phyloP scores from a whole-genome alignment of 1,140 invertebrate genomes.

The Drosophila micromelanica region DNA sequence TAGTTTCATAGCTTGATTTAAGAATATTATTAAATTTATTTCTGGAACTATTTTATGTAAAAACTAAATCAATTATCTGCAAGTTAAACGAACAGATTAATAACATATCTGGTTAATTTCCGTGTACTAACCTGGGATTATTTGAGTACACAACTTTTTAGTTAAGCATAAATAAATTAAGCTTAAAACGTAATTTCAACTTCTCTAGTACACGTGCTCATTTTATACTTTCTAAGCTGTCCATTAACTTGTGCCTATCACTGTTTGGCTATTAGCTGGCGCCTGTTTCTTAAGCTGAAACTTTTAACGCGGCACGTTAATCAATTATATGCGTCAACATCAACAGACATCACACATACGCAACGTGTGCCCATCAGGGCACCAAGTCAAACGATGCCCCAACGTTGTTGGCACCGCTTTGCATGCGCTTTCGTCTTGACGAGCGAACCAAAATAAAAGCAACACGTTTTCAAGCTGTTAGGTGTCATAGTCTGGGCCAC shows the following conservation, averaged over 20 bases:
- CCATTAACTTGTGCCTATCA: conserved; percentile 10
- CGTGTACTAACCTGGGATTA: no score
- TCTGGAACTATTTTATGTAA: no score
- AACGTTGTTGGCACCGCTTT: conserved; percentile 7
- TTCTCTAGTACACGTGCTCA: no score
- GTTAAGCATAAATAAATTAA: no score
- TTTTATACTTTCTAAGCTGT: not conserved
- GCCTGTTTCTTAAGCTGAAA: conserved; percentile 19
- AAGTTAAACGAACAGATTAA: no score
- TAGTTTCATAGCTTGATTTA: no score
- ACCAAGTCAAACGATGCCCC: conserved; percentile 7
- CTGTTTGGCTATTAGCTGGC: conserved; percentile 21
- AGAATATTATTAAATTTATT: no score
- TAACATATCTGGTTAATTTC: no score
- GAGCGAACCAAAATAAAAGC: conserved; percentile 45
- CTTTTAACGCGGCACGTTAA: conserved; percentile 47
- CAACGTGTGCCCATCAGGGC: conserved; percentile 31
- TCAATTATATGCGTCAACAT: conserved; percentile 43
- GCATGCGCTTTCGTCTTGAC: conserved; percentile 27
- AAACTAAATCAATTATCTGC: no score
- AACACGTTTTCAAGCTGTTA: conserved; percentile 68
- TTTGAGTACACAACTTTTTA: not conserved
- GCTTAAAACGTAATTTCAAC: no score
- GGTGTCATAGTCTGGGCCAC: conserved; percentile 69
- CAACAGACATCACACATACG: conserved; percentile 63